A percentile compares a stretch with the other conserved stretches of the same genome.
Evolutionary conservation across 2,797 vertebrate species (phyloP).

Genomic region (Hafferia zeledoni): DNA sequence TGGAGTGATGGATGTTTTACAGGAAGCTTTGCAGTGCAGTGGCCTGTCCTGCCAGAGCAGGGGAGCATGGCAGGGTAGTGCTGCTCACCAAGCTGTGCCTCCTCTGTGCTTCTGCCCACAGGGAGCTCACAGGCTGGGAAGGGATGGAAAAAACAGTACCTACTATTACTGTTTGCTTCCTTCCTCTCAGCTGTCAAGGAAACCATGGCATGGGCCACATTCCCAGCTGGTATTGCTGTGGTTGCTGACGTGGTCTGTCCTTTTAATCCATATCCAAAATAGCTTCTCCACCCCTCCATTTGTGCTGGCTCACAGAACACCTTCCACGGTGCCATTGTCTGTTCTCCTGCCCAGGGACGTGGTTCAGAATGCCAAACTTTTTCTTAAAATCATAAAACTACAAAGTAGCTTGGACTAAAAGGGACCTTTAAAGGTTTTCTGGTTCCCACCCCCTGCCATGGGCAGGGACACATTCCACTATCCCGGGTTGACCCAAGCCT

Average conservation of each 20-base stretch:
- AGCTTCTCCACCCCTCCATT: background rate
- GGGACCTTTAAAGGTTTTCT: background rate
- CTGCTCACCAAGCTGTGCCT: accelerated
- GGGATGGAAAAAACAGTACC: background rate
- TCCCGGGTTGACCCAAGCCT: background rate
- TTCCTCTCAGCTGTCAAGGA: slow-evolving; percentile 20
- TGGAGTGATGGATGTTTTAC: slow-evolving; percentile 84
- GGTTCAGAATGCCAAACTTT: background rate
- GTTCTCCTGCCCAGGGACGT: background rate
- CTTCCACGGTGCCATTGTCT: background rate
- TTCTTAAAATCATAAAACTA: background rate
- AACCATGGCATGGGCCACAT: background rate
- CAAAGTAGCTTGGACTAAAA: background rate
- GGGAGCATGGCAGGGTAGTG: slow-evolving; percentile 82
- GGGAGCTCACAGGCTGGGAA: background rate
- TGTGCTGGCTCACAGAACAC: background rate
- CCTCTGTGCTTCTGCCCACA: accelerated
- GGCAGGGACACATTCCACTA: background rate
- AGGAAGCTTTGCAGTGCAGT: slow-evolving; percentile 84
- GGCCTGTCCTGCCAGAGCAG: slow-evolving; percentile 85
- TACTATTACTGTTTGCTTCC: background rate
- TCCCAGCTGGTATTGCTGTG: background rate
- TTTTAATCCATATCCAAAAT: background rate
- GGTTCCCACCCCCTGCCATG: background rate
- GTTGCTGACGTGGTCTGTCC: background rate